Evolutionary conservation across 35 echinoderm and acorn worm genomes (phyloP).

Genomic region (Apostichopus californicus): DNA sequence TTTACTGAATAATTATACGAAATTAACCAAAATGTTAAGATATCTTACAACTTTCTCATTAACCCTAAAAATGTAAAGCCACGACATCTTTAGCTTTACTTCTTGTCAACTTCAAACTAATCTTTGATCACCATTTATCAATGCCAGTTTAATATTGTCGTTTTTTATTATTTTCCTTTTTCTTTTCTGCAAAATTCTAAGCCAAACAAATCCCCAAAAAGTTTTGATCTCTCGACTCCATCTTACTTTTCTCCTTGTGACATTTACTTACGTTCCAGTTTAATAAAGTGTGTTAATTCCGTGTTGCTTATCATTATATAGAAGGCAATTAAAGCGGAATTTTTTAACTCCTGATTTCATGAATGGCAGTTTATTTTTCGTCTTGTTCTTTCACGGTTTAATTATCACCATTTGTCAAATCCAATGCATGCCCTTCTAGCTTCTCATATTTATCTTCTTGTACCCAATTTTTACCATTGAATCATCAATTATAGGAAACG

Average conservation of each 20-base stretch:
- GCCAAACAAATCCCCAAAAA: too few species aligned
- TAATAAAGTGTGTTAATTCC: not conserved
- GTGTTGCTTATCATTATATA: not conserved
- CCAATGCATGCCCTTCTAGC: not conserved
- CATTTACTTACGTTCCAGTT: not conserved
- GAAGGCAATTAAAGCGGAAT: not conserved
- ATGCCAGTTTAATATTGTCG: too few species aligned
- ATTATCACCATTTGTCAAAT: conserved; percentile 46
- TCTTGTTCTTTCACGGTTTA: conserved; percentile 16
- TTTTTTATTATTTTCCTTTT: too few species aligned
- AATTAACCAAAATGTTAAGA: too few species aligned
- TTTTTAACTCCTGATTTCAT: too few species aligned
- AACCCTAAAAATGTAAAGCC: too few species aligned
- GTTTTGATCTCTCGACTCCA: not conserved
- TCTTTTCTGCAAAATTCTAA: too few species aligned
- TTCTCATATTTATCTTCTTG: not conserved
- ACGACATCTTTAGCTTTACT: too few species aligned
- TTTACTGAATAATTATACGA: too few species aligned
- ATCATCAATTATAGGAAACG: conserved; percentile 41
- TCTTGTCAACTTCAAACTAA: too few species aligned
- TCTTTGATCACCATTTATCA: too few species aligned
- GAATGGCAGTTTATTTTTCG: not conserved
- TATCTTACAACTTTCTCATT: too few species aligned
- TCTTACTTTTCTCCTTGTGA: not conserved
- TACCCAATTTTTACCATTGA: not conserved